These are phyloP conservation scores for Mythimna ferrago DNA, from an alignment of 2,888 invertebrate species.

Conservation along the genomic window DNA sequence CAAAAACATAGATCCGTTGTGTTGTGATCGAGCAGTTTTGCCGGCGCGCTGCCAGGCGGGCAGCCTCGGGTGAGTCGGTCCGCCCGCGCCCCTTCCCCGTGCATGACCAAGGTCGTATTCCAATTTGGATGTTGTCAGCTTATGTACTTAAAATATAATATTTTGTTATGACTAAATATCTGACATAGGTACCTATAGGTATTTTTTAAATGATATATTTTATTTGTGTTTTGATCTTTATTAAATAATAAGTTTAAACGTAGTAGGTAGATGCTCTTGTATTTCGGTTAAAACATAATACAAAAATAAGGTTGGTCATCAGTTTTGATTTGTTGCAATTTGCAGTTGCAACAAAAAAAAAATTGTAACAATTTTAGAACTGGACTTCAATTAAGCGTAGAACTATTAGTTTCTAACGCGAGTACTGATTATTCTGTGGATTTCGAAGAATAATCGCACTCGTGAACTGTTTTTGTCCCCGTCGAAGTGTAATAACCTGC, in stretches of 20 bases:
- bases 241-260: background rate
- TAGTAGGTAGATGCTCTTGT: background rate
- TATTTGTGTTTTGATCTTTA: background rate
- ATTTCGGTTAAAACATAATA: background rate
- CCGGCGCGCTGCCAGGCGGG: conserved; percentile 67
- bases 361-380: background rate
- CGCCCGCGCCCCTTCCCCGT: conserved; percentile 50
- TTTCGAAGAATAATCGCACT: conserved; percentile 76
- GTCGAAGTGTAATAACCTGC: conserved; percentile 84
- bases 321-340: background rate
- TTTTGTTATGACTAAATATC: background rate
- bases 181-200: background rate
- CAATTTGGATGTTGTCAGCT: conserved; percentile 2
- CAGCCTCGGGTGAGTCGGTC: conserved; percentile 43
- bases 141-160: background rate
- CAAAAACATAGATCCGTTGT: conserved; percentile 77
- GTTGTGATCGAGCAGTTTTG: conserved; percentile 39
- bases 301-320: background rate
- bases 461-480: conserved; percentile 81
- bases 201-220: background rate
- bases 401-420: conserved; percentile 68
- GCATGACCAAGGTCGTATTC: conserved; percentile 51
- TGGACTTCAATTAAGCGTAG: background rate
- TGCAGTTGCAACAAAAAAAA: background rate
- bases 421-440: conserved; percentile 67